Conservation (phyloP, 2,113 vertebrate genomes). For the Regulus satrapa region DNA sequence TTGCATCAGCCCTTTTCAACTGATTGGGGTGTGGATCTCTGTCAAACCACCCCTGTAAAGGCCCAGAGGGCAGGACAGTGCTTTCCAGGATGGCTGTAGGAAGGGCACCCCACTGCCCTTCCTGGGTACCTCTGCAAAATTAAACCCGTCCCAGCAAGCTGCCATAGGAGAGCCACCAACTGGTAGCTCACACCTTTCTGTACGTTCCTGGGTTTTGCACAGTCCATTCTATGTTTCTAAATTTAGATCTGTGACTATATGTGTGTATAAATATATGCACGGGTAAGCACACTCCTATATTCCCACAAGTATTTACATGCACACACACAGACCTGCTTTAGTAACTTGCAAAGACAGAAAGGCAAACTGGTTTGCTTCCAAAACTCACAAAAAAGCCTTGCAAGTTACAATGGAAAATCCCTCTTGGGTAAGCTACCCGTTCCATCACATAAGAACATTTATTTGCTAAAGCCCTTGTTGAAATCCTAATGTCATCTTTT, state of each 20-base stretch:
- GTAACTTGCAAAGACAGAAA: not conserved
- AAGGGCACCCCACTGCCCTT: not conserved
- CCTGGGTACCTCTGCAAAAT: not conserved
- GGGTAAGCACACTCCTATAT: not conserved
- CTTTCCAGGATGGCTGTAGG: not conserved
- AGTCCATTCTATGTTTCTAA: not conserved
- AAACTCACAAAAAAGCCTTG: not conserved
- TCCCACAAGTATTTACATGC: accelerated
- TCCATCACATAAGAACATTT: not conserved
- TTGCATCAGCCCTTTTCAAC: not conserved
- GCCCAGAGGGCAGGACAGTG: accelerated
- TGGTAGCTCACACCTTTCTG: not conserved
- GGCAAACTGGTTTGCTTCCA: not conserved
- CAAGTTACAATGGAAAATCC: not conserved
- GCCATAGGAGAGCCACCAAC: not conserved
- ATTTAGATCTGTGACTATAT: accelerated
- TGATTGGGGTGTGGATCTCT: not conserved
- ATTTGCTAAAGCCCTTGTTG: not conserved
- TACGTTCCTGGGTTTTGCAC: not conserved
- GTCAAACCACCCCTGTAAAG: not conserved
- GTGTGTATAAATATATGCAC: not conserved
- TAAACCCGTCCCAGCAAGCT: not conserved
- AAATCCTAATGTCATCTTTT: not conserved
- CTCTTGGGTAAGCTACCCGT: not conserved
- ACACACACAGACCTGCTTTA: not conserved